Percentiles rank a stretch among this genome's conserved stretches.
Conservation (phyloP, 2,797 vertebrate species). For the Chiroxiphia lanceolata region DNA sequence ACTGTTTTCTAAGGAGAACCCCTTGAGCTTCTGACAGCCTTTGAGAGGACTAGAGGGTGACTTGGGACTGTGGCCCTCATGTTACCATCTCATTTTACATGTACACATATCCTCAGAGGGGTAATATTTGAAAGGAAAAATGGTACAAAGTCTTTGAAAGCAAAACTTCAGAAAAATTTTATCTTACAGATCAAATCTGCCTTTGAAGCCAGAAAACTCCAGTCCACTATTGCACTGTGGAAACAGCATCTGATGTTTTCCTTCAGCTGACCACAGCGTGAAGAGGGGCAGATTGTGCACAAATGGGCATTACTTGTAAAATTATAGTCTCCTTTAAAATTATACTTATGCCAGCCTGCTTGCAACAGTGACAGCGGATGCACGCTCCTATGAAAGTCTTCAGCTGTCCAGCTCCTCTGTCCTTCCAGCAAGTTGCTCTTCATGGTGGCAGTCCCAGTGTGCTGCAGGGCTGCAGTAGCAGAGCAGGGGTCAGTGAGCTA, state of each 20-base stretch:
- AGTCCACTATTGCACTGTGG: rapidly evolving
- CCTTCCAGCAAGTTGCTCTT: background rate
- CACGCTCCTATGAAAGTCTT: rapidly evolving
- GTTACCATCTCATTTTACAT: background rate
- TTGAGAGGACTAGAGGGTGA: background rate
- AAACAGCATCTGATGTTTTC: background rate
- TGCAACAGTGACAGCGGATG: background rate
- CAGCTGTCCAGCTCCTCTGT: background rate
- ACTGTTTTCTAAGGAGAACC: background rate
- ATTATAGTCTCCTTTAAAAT: background rate
- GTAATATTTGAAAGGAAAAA: background rate
- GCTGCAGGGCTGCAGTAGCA: background rate
- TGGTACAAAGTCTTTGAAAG: background rate
- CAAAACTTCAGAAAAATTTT: background rate
- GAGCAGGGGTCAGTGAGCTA: background rate
- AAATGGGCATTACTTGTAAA: background rate
- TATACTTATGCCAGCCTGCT: background rate
- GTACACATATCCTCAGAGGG: background rate
- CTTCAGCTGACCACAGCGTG: background rate
- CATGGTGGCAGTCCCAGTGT: background rate
- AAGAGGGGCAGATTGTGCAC: background rate
- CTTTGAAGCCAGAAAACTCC: background rate
- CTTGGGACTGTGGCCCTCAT: background rate
- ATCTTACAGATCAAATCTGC: background rate
- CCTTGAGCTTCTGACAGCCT: background rate